Evolutionary conservation across 2,797 vertebrate species (phyloP).

Genomic region (Paramormyrops hopkinsi): DNA sequence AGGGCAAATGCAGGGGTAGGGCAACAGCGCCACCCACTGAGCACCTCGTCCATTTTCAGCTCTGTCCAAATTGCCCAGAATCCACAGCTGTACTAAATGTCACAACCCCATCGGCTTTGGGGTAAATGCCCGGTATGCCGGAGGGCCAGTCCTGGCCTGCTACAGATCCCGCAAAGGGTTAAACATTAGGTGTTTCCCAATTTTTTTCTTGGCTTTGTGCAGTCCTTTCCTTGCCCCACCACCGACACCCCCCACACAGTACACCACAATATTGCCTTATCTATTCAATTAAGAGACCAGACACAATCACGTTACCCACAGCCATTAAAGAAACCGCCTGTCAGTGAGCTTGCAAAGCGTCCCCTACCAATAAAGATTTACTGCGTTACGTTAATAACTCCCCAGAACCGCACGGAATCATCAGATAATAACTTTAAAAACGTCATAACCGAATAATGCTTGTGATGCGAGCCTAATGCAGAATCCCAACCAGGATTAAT

Average conservation of each 20-base stretch:
- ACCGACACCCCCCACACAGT: neutral
- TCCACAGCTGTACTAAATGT: neutral
- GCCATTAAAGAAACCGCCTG: neutral
- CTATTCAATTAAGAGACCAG: conserved; percentile 6
- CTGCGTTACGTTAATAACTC: neutral
- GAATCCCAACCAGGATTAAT: neutral
- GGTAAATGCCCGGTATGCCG: neutral
- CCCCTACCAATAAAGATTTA: neutral
- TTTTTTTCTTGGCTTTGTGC: neutral
- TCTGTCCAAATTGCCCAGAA: neutral
- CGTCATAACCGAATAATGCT: neutral
- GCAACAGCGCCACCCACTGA: neutral
- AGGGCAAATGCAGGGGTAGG: neutral
- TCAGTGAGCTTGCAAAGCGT: neutral
- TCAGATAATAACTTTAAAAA: neutral
- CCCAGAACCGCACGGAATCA: neutral
- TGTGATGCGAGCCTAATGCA: neutral
- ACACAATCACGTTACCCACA: neutral
- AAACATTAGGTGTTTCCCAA: neutral
- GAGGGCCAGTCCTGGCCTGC: neutral
- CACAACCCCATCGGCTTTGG: neutral
- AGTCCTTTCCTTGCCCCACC: neutral
- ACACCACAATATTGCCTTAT: neutral
- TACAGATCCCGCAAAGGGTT: neutral
- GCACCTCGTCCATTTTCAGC: neutral